Evolutionary conservation across 2,888 invertebrate species (phyloP), one percentile per base, ranked within the genome.

Genomic region (Eledona agricola): DNA sequence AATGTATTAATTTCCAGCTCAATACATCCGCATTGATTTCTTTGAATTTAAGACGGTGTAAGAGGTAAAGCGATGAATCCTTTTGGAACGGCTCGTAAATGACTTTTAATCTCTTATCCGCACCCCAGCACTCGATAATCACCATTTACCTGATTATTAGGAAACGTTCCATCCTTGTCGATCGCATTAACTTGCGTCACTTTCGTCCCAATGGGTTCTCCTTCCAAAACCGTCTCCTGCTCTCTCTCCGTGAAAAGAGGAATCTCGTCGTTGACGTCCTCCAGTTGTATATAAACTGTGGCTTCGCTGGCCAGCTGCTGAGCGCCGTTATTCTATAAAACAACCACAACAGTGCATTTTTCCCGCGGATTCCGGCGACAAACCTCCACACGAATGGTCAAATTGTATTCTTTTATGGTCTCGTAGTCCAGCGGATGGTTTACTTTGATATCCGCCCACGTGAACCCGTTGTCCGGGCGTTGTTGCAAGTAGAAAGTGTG

Each of bases 191-290:
- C 94, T 81, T 94, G 93, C 20, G 94, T 95, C 64, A 96, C 95
- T 81, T 93, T 93, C 60, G 94, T 95, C 58, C 95, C 95, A 65
- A 95, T 89, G 23, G 93, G 93, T 77, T 95, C 95, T 54, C 96
- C 96, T 78, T 96, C 95, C 64, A 94, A 81, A 51, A 96, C 95
- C 2, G 94, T 95, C 80, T 95, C 95, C 75, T 95, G 95, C 76
- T 94, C 93, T 59, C 96, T 85, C 78, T 95, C 94, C 52, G 94
- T 94, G 79, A 97, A 96, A 60, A 94, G 81, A 12, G 97, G 96
- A 69, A 94, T 93, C 79, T 97, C 96, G 76, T 97, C 97, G 79
- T 97, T 97, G 51, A 96, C 95, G 77, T 97, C 96, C 78, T 93
- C 92, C 57, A 97, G 80, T 82, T 91, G 89, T 69, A 96, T 93